phyloP scores from a whole-genome alignment of 2,888 invertebrate species.

The Hylaea fasciaria region DNA sequence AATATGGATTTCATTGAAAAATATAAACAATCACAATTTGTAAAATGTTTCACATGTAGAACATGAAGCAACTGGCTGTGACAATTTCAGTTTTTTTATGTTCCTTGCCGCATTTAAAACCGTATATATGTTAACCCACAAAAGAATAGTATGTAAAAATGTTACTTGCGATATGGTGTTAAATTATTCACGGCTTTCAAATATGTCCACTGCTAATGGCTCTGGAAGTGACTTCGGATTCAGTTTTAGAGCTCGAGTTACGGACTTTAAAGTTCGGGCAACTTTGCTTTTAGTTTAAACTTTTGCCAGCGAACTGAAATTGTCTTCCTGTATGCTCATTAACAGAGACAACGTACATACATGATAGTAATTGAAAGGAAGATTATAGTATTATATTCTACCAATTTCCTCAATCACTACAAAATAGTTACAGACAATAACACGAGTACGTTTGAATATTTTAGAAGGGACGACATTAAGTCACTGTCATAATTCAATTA shows the following conservation, averaged over 20 bases:
- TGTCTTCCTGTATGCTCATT: slow-evolving; percentile 39
- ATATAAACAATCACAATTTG: too few relatives aligned
- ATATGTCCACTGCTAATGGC: slow-evolving; percentile 13
- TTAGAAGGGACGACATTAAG: too few relatives aligned
- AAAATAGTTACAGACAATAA: too few relatives aligned
- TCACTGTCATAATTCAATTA: too few relatives aligned
- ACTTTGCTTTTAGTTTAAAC: slow-evolving; percentile 58
- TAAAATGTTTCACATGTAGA: too few relatives aligned
- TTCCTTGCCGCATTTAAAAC: too few relatives aligned
- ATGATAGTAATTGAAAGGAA: neutral
- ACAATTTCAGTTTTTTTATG: too few relatives aligned
- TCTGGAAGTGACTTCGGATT: slow-evolving; percentile 25
- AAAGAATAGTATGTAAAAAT: neutral
- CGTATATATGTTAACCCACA: too few relatives aligned
- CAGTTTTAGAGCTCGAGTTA: slow-evolving; percentile 46
- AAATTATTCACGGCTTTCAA: neutral
- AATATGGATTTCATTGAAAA: too few relatives aligned
- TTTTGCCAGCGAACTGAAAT: slow-evolving; percentile 46
- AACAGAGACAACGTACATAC: neutral
- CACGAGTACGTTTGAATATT: too few relatives aligned
- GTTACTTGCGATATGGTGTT: neutral
- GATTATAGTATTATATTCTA: neutral
- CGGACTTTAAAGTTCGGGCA: slow-evolving; percentile 48
- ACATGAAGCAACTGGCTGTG: too few relatives aligned
- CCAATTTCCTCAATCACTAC: neutral